phyloP scores from a whole-genome alignment of 2,113 vertebrate genomes.

The Osmerus eperlanus region DNA sequence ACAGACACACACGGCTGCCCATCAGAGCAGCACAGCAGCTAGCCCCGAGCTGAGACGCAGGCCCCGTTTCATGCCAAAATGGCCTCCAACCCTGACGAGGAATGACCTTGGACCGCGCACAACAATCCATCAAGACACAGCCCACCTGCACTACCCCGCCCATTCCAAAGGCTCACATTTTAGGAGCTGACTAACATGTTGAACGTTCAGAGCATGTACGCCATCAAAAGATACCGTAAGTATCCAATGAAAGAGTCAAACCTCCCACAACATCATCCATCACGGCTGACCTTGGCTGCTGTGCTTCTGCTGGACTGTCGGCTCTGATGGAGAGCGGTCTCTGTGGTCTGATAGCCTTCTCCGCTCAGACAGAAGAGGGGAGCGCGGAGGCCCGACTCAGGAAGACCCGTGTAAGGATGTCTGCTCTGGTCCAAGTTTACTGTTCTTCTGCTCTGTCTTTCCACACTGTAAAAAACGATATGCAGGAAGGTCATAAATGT shows the following conservation, averaged over 20 bases:
- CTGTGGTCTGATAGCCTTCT: conserved; percentile 15
- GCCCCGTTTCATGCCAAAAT: too few relatives aligned
- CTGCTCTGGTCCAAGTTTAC: conserved; percentile 47
- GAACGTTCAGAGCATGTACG: background rate
- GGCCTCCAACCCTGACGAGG: too few relatives aligned
- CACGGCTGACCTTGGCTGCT: background rate
- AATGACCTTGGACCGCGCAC: too few relatives aligned
- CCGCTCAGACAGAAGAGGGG: background rate
- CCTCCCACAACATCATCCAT: background rate
- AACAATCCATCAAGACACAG: too few relatives aligned
- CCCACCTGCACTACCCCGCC: too few relatives aligned
- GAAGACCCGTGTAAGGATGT: conserved; percentile 17
- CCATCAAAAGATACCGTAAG: background rate
- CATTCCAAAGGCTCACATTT: too few relatives aligned
- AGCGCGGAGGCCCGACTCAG: background rate
- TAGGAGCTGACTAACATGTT: background rate
- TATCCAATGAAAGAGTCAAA: background rate
- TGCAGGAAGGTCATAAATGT: conserved; percentile 53
- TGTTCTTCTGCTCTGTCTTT: conserved; percentile 42
- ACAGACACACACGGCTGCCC: conserved; percentile 12
- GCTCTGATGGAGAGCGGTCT: conserved; percentile 25
- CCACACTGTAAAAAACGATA: conserved; percentile 54
- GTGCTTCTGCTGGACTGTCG: background rate
- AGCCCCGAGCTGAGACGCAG: background rate
- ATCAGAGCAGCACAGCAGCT: conserved; percentile 25